phyloP scores from a whole-genome alignment of 2,797 vertebrate species.

The Sarcoramphus papa region DNA sequence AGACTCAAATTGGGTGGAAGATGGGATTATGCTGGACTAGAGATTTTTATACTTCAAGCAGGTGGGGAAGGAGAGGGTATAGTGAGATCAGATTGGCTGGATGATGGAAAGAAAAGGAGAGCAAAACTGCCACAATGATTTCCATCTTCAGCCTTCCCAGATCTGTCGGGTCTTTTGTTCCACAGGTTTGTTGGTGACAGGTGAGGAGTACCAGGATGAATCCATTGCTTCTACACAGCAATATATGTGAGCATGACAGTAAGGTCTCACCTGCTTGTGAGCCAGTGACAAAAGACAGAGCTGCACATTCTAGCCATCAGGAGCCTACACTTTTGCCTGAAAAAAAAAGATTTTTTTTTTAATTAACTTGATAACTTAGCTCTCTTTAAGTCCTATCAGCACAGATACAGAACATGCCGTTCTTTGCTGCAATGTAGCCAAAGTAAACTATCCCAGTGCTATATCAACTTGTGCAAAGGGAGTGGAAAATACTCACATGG shows the following conservation, averaged over 20 bases:
- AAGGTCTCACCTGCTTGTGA: not conserved
- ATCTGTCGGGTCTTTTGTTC: not conserved
- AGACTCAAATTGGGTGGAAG: not conserved
- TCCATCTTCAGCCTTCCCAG: not conserved
- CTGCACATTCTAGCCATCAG: not conserved
- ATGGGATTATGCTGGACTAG: not conserved
- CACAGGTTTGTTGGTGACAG: not conserved
- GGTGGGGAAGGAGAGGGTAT: not conserved
- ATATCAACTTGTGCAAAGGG: conserved; percentile 7
- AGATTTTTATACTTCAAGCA: not conserved
- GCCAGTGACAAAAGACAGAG: not conserved
- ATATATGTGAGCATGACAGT: not conserved
- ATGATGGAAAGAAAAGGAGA: not conserved
- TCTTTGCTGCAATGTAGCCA: not conserved
- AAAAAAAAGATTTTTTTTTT: not conserved
- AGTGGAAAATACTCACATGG: not conserved
- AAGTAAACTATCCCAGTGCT: conserved; percentile 38
- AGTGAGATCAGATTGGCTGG: not conserved
- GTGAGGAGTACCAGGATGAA: not conserved
- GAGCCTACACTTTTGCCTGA: not conserved
- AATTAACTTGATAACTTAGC: not conserved
- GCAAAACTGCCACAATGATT: not conserved
- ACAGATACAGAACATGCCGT: conserved; percentile 23
- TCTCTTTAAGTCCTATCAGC: conserved; percentile 31
- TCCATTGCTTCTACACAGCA: not conserved